Percentiles rank a stretch among this genome's conserved stretches.
phyloP scores from a whole-genome alignment of 1,140 invertebrate genomes.

The Drosophila quadrilineata region DNA sequence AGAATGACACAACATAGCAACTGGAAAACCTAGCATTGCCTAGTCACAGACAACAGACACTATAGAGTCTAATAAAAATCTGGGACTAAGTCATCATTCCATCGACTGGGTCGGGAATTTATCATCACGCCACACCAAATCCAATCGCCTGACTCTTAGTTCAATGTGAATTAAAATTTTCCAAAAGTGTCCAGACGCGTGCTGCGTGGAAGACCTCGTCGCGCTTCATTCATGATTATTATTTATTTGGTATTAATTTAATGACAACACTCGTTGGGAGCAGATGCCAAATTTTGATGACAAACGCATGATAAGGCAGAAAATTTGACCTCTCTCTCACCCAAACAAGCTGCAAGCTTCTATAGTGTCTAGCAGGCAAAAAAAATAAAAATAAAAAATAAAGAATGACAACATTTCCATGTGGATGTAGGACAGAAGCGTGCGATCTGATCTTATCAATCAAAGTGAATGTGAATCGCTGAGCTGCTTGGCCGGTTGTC shows the following conservation, averaged over 20 bases:
- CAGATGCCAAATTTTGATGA: slow-evolving; percentile 20
- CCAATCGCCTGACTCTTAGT: slow-evolving; percentile 50
- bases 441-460: slow-evolving; percentile 16
- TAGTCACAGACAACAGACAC: too few species aligned
- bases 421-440: slow-evolving; percentile 1
- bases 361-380: slow-evolving; percentile 7
- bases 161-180: slow-evolving; percentile 48
- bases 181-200: slow-evolving; percentile 54
- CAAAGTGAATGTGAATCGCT: slow-evolving; percentile 33
- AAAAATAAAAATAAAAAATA: neutral
- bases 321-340: slow-evolving; percentile 12
- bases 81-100: too few species aligned
- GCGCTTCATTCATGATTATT: neutral
- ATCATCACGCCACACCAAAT: slow-evolving; percentile 70
- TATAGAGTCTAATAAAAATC: too few species aligned
- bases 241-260: slow-evolving; percentile 7
- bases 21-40: too few species aligned
- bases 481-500: too few species aligned
- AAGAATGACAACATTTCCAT: slow-evolving; percentile 29
- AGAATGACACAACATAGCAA: neutral
- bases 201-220: slow-evolving; percentile 48
- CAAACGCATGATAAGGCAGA: slow-evolving; percentile 11
- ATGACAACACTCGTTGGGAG: slow-evolving; percentile 12
- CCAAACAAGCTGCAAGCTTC: slow-evolving; percentile 14
- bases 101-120: slow-evolving; percentile 15